Percentiles rank a stretch among this genome's conserved stretches.
phyloP scores from a whole-genome alignment of 2,113 vertebrate species.

The Oreochromis spilurus region DNA sequence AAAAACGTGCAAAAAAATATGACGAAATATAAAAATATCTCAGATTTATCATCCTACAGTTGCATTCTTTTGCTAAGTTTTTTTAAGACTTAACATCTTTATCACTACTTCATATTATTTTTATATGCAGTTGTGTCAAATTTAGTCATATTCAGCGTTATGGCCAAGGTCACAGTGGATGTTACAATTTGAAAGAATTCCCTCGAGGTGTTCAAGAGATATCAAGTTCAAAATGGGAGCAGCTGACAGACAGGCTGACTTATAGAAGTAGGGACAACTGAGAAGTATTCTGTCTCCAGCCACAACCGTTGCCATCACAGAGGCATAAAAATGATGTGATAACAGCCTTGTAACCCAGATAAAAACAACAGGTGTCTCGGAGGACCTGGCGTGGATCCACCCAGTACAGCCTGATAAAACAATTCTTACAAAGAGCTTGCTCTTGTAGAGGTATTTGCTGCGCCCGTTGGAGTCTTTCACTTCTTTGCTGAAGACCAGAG shows the following conservation, averaged over 20 bases:
- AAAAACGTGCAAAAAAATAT: neutral
- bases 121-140: neutral
- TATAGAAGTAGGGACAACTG: neutral
- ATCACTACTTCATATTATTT: neutral
- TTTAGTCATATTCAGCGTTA: neutral
- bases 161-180: neutral
- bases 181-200: neutral
- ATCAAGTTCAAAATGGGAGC: neutral
- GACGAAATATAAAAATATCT: neutral
- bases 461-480: conserved; percentile 96
- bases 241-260: neutral
- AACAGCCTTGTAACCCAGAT: neutral
- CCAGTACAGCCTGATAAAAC: neutral
- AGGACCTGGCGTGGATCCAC: neutral
- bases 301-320: neutral
- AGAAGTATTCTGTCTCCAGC: neutral
- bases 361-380: neutral
- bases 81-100: neutral
- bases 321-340: neutral
- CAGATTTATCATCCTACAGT: neutral
- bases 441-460: conserved; percentile 99
- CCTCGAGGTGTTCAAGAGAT: neutral
- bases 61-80: neutral
- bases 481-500: conserved; percentile 97
- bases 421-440: conserved; percentile 95